Base-by-base conservation (phyloP, 2,888 invertebrate species). In the Gymnocheta viridis region DNA sequence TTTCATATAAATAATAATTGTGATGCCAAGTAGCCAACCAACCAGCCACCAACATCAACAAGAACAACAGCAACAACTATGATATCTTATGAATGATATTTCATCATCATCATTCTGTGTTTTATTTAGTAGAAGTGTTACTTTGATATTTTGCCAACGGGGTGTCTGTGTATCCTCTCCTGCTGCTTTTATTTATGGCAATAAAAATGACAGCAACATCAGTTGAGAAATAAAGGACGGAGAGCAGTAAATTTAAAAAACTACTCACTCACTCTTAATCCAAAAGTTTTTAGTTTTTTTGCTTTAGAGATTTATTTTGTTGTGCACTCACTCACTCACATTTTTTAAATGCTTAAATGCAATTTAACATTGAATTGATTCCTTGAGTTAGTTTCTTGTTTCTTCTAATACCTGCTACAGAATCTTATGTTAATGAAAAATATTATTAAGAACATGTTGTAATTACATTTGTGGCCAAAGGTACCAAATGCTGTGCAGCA, bases 91-190 rank as follows among this genome's bases (percentile, higher is more conserved):
- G 77, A 77, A 82, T 77, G 72, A 77, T 77, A 77, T 72, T 77
- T 77, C 72, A 77, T 82, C 72, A 77, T 82, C 77, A 82, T 72
- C 66, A 77, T 82, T 72, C 67, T 77, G 64, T 58, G 51, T 72
- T 77, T 77, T 82, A 82, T 82, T 66, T 72, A 72, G 70, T 72
- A 72, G 82, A 77, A 82, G 66, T 77, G 82, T 82, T 72, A 82
- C 66, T 51, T 58, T 82, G 70, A 72, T 77, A 76, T 72, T 62
- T 73, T 77, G 41, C 58, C 72, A 72, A 58, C 24, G 81, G 81
- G 41, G 69, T 62, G 49, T 54, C 27, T 69, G 54, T 35, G 35
- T 27, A 54, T 41, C 38, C n/a, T 41, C n/a, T 67, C 2, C 24
- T 38, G 41, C 41, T 41, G 38, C 22, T 74, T 27, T 67, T 54